Base-by-base conservation (phyloP, 2,113 vertebrate species). In the Myrmophylax atrothorax region DNA sequence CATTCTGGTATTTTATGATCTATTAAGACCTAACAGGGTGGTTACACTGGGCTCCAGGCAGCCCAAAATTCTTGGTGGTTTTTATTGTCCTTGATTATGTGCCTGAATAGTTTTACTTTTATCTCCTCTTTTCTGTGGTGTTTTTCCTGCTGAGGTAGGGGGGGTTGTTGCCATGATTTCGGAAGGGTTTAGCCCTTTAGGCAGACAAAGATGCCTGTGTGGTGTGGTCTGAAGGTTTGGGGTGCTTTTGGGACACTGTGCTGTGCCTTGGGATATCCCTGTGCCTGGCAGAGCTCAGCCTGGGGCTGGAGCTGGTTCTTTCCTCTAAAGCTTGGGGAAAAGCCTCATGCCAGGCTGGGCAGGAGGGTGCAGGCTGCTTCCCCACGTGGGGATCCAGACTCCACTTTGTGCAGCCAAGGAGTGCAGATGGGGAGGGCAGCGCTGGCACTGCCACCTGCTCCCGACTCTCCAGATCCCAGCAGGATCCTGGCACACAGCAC, bases 371-470 rank as follows among this genome's bases (percentile, higher is more conserved):
- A 0, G 5, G 23, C 62, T 44, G 62, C 33, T 87, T 47, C 50
- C 14, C 44, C 5, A 0, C 1, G 12, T 31, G 1, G 3, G 56
- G 20, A 80, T 78, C 70, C 83, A 50, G 46, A 46, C 35, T 4
- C 15, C 0, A 0, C n/a, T 0, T 0, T 1, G 3, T 0, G 12
- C 40, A 93, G 90, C 90, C 69, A 66, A 74, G 10, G 58, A 19
- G 64, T 5, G 5, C 90, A 88, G 93, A 49, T 72, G 86, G 82
- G 68, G 12, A 29, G 3, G 23, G 22, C 10, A 66, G 12, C 1
- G 3, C 26, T 20, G 74, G 42, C 3, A 3, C 26, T 2, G 6
- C 55, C 3, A 1, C n/a, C 60, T 4, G 3, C 46, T 73, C 18
- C 13, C 1, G 14, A 8, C 55, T n/a, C 9, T 2, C 18, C 0